Conservation (phyloP, 2,113 vertebrate species). For the Pelobates fuscus region DNA sequence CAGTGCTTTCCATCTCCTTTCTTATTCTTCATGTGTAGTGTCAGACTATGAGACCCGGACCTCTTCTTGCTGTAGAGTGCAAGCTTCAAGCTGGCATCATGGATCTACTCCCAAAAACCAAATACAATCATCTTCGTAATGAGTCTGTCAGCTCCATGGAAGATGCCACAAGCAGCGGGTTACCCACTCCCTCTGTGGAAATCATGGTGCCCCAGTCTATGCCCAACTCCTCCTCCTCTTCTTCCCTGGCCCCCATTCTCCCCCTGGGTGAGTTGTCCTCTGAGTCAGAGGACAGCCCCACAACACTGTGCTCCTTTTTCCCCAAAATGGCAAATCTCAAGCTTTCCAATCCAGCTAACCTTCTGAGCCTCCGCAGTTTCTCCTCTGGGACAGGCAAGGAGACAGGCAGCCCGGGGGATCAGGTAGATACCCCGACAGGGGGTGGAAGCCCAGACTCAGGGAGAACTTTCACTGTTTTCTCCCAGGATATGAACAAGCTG, state of each 20-base stretch:
- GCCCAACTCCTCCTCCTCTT: conserved; percentile 79
- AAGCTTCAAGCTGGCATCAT: conserved; percentile 62
- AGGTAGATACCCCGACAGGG: neutral
- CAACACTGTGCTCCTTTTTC: conserved; percentile 94
- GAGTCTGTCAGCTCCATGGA: conserved; percentile 87
- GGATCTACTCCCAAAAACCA: conserved; percentile 90
- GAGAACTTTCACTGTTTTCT: conserved; percentile 75
- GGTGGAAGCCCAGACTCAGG: conserved; percentile 64
- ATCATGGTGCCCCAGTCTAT: conserved; percentile 51
- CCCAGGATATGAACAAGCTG: conserved; percentile 99
- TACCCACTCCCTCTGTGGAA: conserved; percentile 43
- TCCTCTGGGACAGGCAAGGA: conserved; percentile 47
- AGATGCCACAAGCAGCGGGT: conserved; percentile 48
- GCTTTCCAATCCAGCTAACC: conserved; percentile 79
- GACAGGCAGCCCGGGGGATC: neutral
- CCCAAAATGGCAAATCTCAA: conserved; percentile 89
- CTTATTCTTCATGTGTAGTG: neutral
- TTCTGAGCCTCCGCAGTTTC: conserved; percentile 69
- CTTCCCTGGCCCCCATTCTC: conserved; percentile 78
- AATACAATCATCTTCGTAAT: conserved; percentile 92
- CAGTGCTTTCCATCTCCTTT: rapidly evolving
- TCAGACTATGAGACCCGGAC: conserved; percentile 28
- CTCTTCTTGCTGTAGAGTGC: conserved; percentile 18
- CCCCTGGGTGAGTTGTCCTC: conserved; percentile 71
- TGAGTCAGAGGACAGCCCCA: conserved; percentile 81